These are phyloP conservation scores for Dolomedes plantarius DNA, from an alignment of 2,888 invertebrate genomes.

Conservation along the genomic window DNA sequence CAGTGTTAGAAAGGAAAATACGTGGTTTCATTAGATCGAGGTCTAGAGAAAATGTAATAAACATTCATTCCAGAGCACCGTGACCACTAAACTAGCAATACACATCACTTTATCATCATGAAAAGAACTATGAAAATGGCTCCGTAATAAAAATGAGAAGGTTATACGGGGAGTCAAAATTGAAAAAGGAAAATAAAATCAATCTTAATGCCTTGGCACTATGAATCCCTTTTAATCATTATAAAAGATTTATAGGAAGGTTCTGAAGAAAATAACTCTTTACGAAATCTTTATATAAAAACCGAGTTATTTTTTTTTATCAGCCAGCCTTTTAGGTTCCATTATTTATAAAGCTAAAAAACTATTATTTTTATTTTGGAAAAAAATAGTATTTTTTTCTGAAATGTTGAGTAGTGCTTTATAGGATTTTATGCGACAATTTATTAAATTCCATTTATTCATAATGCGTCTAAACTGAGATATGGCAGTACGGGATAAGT, in stretches of 20 bases:
- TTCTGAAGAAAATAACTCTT: too few relatives aligned
- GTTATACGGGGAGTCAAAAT: background rate
- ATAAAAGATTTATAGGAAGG: background rate
- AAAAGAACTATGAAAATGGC: background rate
- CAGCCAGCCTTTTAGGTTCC: too few relatives aligned
- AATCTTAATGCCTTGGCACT: background rate
- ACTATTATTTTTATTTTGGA: too few relatives aligned
- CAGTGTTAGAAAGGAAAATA: background rate
- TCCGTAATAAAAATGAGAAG: background rate
- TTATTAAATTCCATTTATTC: too few relatives aligned
- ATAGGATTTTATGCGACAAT: too few relatives aligned
- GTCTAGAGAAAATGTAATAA: background rate
- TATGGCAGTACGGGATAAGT: too few relatives aligned
- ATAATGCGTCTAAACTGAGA: too few relatives aligned
- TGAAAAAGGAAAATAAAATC: background rate
- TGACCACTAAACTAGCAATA: background rate
- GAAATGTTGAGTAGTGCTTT: too few relatives aligned
- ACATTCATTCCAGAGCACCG: background rate
- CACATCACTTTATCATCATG: background rate
- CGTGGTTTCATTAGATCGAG: slow-evolving; percentile 4
- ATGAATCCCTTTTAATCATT: background rate
- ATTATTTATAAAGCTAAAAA: too few relatives aligned
- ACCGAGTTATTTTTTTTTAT: too few relatives aligned
- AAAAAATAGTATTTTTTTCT: too few relatives aligned
- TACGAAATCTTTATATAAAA: too few relatives aligned